Conservation (phyloP, 92 coral and sea anemone genomes). For the Epizoanthus illoricatus region DNA sequence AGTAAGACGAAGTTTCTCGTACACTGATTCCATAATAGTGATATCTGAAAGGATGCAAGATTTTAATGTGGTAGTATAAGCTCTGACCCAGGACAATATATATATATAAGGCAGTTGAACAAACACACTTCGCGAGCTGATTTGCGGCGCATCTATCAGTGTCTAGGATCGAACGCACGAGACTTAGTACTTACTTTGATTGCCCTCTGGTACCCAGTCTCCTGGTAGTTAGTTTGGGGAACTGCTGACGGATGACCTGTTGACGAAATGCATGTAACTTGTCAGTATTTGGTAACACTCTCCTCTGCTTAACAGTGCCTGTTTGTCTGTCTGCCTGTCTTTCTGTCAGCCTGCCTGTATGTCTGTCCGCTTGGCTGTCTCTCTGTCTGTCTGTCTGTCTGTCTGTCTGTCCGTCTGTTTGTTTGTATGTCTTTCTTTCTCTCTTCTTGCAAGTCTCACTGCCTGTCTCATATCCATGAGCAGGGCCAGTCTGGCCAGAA, state of each 20-base stretch:
- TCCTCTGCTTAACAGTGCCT: neutral
- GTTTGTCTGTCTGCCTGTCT: too few species aligned
- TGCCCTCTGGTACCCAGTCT: slow-evolving; percentile 97
- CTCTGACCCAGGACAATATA: too few species aligned
- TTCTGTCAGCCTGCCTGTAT: too few species aligned
- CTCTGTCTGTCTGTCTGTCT: too few species aligned
- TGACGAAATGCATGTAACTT: neutral
- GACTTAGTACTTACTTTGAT: slow-evolving; percentile 74
- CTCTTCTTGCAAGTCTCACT: too few species aligned
- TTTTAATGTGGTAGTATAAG: neutral
- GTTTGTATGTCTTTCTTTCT: too few species aligned
- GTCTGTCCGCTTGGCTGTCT: too few species aligned
- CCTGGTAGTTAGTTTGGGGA: slow-evolving; percentile 90
- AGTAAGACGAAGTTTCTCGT: slow-evolving; percentile 85
- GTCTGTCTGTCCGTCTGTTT: too few species aligned
- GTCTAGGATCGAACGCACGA: neutral
- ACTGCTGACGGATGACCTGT: slow-evolving; percentile 93
- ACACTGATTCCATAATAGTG: slow-evolving; percentile 95
- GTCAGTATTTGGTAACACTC: neutral
- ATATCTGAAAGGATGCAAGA: slow-evolving; percentile 57
- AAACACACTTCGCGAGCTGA: too few species aligned
- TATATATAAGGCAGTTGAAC: neutral
- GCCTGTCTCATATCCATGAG: too few species aligned
- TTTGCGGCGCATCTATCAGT: neutral
- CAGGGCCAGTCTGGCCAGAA: too few species aligned